phyloP scores from a whole-genome alignment of 2,888 invertebrate species.

The Platycheirus albimanus region DNA sequence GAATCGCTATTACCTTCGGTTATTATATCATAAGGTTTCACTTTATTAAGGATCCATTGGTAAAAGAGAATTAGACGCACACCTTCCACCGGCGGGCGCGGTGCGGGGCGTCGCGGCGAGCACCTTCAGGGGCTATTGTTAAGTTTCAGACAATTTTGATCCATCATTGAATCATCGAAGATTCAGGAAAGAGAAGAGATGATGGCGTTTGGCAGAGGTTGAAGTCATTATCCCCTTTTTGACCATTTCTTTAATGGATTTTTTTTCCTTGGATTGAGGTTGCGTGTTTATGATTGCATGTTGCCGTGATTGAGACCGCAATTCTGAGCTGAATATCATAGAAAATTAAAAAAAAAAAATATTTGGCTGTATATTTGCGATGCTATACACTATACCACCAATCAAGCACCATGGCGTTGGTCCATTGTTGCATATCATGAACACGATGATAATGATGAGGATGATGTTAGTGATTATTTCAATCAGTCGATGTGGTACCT shows the following conservation, averaged over 20 bases:
- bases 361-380: slow-evolving; percentile 24
- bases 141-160: slow-evolving; percentile 48
- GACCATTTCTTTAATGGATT: slow-evolving; percentile 52
- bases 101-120: too few species aligned
- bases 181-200: slow-evolving; percentile 31
- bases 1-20: not conserved
- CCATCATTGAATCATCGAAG: slow-evolving; percentile 53
- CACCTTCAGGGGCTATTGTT: not conserved
- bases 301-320: slow-evolving; percentile 45
- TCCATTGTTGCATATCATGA: slow-evolving; percentile 56
- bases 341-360: slow-evolving; percentile 33
- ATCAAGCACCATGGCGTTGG: slow-evolving; percentile 28
- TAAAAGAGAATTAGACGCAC: not conserved
- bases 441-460: slow-evolving; percentile 62
- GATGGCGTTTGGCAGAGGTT: slow-evolving; percentile 57
- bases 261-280: slow-evolving; percentile 31
- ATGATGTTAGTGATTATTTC: slow-evolving; percentile 69
- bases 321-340: slow-evolving; percentile 61
- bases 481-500: slow-evolving; percentile 57
- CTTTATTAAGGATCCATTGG: not conserved
- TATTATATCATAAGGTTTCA: not conserved
- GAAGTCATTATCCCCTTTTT: slow-evolving; percentile 61
- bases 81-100: too few species aligned
- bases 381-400: slow-evolving; percentile 32
- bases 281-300: slow-evolving; percentile 65